A percentile compares a stretch with the other conserved stretches of the same genome.
Conservation (phyloP, 2,113 vertebrate genomes). For the Pithys albifrons region DNA sequence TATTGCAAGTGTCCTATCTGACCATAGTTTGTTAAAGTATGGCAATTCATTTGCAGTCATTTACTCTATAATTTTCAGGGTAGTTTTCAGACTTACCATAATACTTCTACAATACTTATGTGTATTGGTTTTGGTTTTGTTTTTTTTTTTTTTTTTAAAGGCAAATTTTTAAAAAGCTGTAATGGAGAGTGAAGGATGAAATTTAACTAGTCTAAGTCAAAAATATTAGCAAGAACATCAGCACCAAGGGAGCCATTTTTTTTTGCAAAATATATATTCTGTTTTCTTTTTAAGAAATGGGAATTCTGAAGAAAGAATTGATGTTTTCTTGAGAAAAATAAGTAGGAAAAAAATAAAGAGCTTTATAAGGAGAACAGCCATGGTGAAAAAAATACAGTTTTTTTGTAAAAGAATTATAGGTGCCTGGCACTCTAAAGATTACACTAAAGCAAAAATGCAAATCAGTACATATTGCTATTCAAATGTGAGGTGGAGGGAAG, state of each 20-base stretch:
- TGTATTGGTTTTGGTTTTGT: no score
- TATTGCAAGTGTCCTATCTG: not conserved
- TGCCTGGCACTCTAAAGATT: not conserved
- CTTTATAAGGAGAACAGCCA: not conserved
- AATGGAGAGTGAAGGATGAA: not conserved
- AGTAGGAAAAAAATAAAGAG: not conserved
- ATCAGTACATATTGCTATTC: not conserved
- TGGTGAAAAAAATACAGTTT: slow-evolving; percentile 16
- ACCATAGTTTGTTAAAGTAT: not conserved
- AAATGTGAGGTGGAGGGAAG: not conserved
- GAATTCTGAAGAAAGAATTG: not conserved
- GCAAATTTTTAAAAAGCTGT: not conserved
- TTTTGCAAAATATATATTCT: not conserved
- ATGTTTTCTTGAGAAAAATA: not conserved
- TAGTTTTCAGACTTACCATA: not conserved
- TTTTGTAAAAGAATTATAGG: not conserved
- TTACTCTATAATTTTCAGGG: not conserved
- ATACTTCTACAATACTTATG: not conserved
- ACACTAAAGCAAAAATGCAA: not conserved
- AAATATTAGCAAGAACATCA: not conserved
- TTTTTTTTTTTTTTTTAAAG: no score
- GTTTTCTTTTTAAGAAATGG: not conserved
- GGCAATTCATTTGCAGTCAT: not conserved
- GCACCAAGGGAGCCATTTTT: not conserved
- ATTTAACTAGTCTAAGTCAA: not conserved